Evolutionary conservation across 2,113 vertebrate species (phyloP).

Genomic region (Peromyscus leucopus): DNA sequence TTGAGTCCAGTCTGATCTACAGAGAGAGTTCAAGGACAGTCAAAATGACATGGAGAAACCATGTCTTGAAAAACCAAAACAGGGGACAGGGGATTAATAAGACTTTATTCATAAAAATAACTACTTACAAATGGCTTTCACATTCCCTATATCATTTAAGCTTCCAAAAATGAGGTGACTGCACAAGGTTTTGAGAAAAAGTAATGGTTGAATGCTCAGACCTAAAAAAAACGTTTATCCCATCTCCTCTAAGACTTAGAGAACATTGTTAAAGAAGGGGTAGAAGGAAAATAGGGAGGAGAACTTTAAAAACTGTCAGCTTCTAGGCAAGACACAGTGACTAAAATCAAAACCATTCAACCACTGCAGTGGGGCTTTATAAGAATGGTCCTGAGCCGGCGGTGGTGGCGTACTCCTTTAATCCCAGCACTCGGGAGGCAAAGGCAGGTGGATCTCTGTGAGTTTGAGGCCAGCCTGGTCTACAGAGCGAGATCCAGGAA

Average conservation of each 20-base stretch:
- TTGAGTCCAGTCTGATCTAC: not conserved
- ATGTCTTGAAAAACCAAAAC: not conserved
- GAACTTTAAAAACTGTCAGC: not conserved
- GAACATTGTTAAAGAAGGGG: not conserved
- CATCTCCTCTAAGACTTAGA: not conserved
- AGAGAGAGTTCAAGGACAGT: not conserved
- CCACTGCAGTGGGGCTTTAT: not conserved
- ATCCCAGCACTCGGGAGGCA: too few species aligned
- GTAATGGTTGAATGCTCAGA: not conserved
- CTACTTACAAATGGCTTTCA: constrained; percentile 16
- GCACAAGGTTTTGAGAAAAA: not conserved
- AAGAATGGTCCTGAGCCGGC: not conserved
- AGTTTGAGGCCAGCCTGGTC: too few species aligned
- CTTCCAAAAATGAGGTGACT: not conserved
- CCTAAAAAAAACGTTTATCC: not conserved
- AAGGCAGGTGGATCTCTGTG: too few species aligned
- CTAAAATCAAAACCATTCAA: not conserved
- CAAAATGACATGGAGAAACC: not conserved
- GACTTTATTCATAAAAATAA: not conserved
- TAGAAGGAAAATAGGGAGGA: not conserved
- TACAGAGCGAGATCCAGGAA: too few species aligned
- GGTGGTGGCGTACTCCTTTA: too few species aligned
- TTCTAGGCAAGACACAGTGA: not conserved
- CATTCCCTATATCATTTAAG: not conserved
- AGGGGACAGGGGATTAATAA: not conserved